Evolutionary conservation across 2,888 invertebrate genomes (phyloP).

Genomic region (Drosophila subsilvestris): DNA sequence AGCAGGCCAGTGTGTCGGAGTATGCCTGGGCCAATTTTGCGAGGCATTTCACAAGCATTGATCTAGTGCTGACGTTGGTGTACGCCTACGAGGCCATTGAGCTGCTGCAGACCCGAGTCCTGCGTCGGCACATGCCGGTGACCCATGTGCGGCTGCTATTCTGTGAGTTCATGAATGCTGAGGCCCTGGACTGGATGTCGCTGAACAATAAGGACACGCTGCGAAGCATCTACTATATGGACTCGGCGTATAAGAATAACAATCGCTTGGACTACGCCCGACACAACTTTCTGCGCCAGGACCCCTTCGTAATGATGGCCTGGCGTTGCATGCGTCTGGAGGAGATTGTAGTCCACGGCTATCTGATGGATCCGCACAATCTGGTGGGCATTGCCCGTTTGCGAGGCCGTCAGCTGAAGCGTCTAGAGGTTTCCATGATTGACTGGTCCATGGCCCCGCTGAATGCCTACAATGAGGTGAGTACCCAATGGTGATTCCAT

Average conservation of each 20-base stretch:
- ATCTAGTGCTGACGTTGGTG: constrained; percentile 84
- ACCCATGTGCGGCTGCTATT: constrained; percentile 90
- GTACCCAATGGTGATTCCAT: constrained; percentile 11
- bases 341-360: constrained; percentile 85
- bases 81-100: constrained; percentile 89
- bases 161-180: constrained; percentile 86
- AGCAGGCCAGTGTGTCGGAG: constrained; percentile 87
- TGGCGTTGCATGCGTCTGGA: constrained; percentile 86
- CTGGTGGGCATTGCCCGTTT: constrained; percentile 83
- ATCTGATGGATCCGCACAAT: constrained; percentile 83
- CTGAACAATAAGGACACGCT: constrained; percentile 81
- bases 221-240: constrained; percentile 83
- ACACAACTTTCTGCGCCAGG: constrained; percentile 64
- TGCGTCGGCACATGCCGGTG: constrained; percentile 89
- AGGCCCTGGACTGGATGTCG: constrained; percentile 83
- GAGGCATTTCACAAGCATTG: constrained; percentile 79
- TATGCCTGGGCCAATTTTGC: constrained; percentile 87
- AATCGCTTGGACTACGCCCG: constrained; percentile 53
- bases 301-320: constrained; percentile 87
- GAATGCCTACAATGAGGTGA: constrained; percentile 75
- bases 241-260: constrained; percentile 81
- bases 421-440: constrained; percentile 83
- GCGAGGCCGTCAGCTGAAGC: constrained; percentile 81
- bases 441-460: constrained; percentile 69
- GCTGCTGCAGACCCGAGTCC: constrained; percentile 86